Evolutionary conservation across 2,888 invertebrate species (phyloP).

Genomic region (Platypus cylindrus): DNA sequence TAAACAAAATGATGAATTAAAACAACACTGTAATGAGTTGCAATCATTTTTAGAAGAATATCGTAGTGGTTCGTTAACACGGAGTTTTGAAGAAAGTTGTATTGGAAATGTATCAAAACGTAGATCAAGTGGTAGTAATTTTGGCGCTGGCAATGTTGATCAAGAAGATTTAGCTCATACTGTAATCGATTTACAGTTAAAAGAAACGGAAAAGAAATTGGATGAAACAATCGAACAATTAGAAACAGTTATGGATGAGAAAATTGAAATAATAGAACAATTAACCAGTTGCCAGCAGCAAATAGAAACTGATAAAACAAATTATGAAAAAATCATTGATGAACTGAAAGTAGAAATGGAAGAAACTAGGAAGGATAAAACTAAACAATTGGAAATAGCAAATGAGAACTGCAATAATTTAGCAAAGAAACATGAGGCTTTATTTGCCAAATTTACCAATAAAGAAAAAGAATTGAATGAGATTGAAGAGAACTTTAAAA

Average conservation of each 20-base stretch:
- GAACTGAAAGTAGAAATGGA: constrained; percentile 2
- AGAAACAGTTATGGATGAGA: constrained; percentile 6
- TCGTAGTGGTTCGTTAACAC: constrained; percentile 17
- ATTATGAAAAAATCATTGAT: constrained; percentile 1
- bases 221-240: constrained; percentile 13
- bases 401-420: constrained; percentile 2
- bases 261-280: constrained; percentile 6
- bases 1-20: constrained; percentile 22
- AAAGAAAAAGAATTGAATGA: neutral
- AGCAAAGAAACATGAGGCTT: constrained; percentile 1
- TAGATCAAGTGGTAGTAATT: constrained; percentile 15
- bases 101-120: constrained; percentile 18
- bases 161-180: constrained; percentile 31
- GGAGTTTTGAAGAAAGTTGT: constrained; percentile 21
- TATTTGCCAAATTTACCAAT: neutral
- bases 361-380: constrained; percentile 2
- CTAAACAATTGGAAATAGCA: constrained; percentile 7
- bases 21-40: constrained; percentile 27
- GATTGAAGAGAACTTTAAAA: constrained; percentile 5
- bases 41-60: constrained; percentile 38
- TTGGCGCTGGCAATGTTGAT: constrained; percentile 12
- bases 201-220: constrained; percentile 28
- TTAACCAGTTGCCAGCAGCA: neutral
- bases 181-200: constrained; percentile 34
- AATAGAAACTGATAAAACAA: constrained; percentile 1